These are phyloP conservation scores for Mormyrus lacerda DNA, from an alignment of 2,113 vertebrate genomes.

Conservation along the genomic window DNA sequence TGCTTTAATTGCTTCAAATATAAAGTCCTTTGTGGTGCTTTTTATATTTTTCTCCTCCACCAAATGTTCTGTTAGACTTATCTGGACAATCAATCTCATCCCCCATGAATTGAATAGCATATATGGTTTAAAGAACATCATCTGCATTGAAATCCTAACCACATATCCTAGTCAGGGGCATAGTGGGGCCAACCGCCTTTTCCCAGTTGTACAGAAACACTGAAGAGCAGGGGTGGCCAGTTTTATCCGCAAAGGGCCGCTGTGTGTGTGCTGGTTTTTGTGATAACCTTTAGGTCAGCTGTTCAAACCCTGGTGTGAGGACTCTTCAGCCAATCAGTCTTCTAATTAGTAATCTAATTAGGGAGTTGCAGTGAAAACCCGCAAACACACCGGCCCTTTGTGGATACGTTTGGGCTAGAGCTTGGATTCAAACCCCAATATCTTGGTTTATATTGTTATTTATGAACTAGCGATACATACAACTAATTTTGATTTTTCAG, in stretches of 20 bases:
- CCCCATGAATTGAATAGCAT: background rate
- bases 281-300: too few relatives aligned
- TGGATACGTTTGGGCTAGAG: too few relatives aligned
- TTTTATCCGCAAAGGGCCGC: too few relatives aligned
- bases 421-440: background rate
- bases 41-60: background rate
- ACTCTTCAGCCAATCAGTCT: too few relatives aligned
- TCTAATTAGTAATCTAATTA: too few relatives aligned
- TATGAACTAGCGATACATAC: background rate
- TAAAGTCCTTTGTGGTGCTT: background rate
- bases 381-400: too few relatives aligned
- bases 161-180: background rate
- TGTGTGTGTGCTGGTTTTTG: too few relatives aligned
- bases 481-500: background rate
- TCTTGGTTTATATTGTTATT: background rate
- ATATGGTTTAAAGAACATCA: background rate
- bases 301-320: too few relatives aligned
- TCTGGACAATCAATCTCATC: background rate
- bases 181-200: background rate
- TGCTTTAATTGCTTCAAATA: background rate
- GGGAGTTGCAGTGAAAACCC: too few relatives aligned
- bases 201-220: background rate
- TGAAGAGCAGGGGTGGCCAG: too few relatives aligned
- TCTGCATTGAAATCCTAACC: background rate
- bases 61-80: background rate